Base-by-base conservation (phyloP, 1,140 invertebrate species). In the Megalonaias nervosa region DNA sequence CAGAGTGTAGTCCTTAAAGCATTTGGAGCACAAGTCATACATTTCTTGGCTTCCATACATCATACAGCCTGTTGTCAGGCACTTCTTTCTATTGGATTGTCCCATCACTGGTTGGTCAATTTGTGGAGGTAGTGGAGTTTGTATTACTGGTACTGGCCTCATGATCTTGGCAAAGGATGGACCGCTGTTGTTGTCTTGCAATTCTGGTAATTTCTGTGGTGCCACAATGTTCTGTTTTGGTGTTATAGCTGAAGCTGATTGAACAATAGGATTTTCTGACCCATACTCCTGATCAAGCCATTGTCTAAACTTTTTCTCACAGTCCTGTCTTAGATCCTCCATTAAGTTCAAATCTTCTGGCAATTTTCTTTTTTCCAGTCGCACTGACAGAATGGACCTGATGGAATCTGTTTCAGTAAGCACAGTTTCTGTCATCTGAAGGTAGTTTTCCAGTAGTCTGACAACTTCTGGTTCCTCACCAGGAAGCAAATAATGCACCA, bases 391-490 rank as follows among this genome's bases (percentile, higher is more conserved):
- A 19, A 86, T 74, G 57, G 71, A 16, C 48, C 65, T n/a, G 13
- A 82, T 60, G 14, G 57, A 67, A n/a, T 79, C 77, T 19, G 70
- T 56, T 31, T 67, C 68, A 13, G 78, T 80, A 71, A 79, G 67
- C 12, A 77, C 78, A 17, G 86, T 75, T 57, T 89, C 86, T 64
- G 74, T 84, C 15, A 86, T 68, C 57, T 85, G 72, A 26, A 90
- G 67, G 67, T 89, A 90, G 26, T 75, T 70, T 65, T 82, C 80
- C 15, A 89, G 23, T 55, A 89, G 60, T 14, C 82, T 78, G n/a
- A 65, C 73, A 19, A 72, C 82, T 14, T 84, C 58, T 4, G 21
- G 60, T 72, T 89, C 88, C 74, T 90, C 89, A 21, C 79, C 68
- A 5, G 79, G 66, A 13, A 81, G 48, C 56, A 90, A 74, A 81